Base-by-base conservation (phyloP, 2,888 invertebrate species). In the Drosophila histrio region DNA sequence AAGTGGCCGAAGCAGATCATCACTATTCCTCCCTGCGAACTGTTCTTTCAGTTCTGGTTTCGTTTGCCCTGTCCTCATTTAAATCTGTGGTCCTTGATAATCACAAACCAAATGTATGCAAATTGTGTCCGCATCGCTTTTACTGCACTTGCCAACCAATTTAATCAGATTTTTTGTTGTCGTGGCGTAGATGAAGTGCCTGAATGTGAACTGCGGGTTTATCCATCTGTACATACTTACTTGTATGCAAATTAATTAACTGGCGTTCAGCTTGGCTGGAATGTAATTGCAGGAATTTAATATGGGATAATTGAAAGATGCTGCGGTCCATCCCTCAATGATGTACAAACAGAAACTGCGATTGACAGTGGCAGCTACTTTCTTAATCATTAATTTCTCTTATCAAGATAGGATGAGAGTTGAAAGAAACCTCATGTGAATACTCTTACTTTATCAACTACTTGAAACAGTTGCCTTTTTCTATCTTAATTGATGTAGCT, bases 81-180 rank as follows among this genome's bases (percentile, higher is more conserved):
- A 81, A 84, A 87, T 87, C 87, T 81, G 79, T 71, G 79, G 85
- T 73, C 65, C 56, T 41, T 67, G 82, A 79, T 85, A 84, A 84
- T 85, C 82, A 76, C 81, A 84, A 75, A 66, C 81, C 73, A 78
- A 83, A 78, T 83, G 72, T 73, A 83, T 83, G 83, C 82, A 87
- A 83, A 83, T 87, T 87, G 81, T 59, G 63, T 52, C 53, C 72
- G 62, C 65, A 44, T 41, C 58, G 46, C 72, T 54, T 47, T 53
- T 32, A 26, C 52, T 60, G 54, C 56, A 49, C 44, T 56, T 65
- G 64, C 72, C 79, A 70, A 67, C 78, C 84, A 83, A 86, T 82
- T 86, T 80, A 80, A 80, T 77, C 77, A 39, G 80, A 67, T 79
- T 83, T 72, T 72, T 77, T 64, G 49, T 43, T 58, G 7, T 22